A percentile compares a stretch with the other conserved stretches of the same genome.
phyloP scores from a whole-genome alignment of 2,888 invertebrate species.

The Myopa testacea region DNA sequence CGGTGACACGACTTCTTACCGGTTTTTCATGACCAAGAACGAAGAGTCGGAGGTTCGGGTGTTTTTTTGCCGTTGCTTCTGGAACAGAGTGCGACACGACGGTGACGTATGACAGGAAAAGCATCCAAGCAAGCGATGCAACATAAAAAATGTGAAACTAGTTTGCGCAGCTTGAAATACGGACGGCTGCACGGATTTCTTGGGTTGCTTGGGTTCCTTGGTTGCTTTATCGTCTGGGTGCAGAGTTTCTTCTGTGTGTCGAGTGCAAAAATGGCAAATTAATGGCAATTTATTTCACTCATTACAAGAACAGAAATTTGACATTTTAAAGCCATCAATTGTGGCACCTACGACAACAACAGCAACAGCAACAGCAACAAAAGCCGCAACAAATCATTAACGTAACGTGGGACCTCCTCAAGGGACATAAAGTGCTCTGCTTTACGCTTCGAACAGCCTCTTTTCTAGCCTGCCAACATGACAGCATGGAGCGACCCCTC shows the following conservation, averaged over 20 bases:
- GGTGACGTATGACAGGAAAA: slow-evolving; percentile 26
- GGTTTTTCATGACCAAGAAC: slow-evolving; percentile 31
- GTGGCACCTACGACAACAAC: not conserved
- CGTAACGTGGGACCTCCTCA: not conserved
- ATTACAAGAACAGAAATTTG: slow-evolving; percentile 12
- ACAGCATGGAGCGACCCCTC: too few relatives aligned
- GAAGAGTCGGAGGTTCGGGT: not conserved
- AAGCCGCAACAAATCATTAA: not conserved
- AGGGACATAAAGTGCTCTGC: not conserved
- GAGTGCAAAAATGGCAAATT: slow-evolving; percentile 24
- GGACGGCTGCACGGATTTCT: not conserved
- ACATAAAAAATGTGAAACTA: slow-evolving; percentile 16
- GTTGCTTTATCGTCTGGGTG: not conserved
- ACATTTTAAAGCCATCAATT: slow-evolving; percentile 21
- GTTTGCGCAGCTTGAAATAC: not conserved
- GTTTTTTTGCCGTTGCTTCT: slow-evolving; percentile 13
- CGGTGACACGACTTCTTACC: slow-evolving; percentile 22
- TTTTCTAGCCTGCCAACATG: too few relatives aligned
- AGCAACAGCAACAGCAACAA: not conserved
- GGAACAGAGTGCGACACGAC: slow-evolving; percentile 15
- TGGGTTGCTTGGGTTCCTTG: not conserved
- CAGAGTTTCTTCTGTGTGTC: not conserved
- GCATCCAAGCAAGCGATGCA: slow-evolving; percentile 1
- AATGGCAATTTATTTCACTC: slow-evolving; percentile 21
- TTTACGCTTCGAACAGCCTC: not conserved